Conservation (phyloP, 2,113 vertebrate genomes). For the Mustelus asterias region DNA sequence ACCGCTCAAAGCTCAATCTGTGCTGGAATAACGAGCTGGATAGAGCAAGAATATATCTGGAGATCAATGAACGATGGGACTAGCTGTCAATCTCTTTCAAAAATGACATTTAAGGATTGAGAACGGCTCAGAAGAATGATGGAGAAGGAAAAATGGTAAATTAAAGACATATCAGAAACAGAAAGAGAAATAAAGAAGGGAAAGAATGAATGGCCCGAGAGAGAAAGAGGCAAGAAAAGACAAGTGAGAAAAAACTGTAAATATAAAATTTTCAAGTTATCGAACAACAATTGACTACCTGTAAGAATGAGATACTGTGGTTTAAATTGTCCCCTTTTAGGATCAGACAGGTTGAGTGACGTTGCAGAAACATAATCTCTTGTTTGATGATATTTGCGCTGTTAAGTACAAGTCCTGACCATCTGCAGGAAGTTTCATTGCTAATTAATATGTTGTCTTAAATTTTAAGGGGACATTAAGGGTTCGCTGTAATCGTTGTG, state of each 20-base stretch:
- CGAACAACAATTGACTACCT: background rate
- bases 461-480: background rate
- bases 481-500: background rate
- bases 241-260: background rate
- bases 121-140: background rate
- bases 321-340: background rate
- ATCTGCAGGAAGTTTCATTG: background rate
- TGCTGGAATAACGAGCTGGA: background rate
- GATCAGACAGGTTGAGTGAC: background rate
- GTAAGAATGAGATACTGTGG: background rate
- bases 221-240: background rate
- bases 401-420: background rate
- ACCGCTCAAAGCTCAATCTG: background rate
- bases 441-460: background rate
- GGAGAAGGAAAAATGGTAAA: background rate
- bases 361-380: background rate
- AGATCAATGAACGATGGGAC: background rate
- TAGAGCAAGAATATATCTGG: background rate
- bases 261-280: background rate
- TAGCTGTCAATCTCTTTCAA: background rate
- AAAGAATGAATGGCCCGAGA: background rate
- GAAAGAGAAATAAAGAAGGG: background rate
- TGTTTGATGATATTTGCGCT: too few relatives aligned
- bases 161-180: background rate
- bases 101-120: background rate